Conservation (phyloP, 2,797 vertebrate genomes). For the Hydrophis major region DNA sequence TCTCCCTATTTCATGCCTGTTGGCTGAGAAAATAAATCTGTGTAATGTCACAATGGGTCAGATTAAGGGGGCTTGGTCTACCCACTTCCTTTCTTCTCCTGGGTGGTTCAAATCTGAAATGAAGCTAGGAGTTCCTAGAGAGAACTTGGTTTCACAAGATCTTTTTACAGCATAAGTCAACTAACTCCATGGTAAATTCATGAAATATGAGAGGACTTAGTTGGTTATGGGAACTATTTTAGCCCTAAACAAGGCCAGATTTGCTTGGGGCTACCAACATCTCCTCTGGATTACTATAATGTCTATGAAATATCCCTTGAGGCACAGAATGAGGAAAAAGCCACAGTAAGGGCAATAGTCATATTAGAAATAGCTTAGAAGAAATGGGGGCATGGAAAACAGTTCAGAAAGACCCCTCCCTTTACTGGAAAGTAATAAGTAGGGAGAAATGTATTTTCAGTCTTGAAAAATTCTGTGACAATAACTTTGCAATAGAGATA, state of each 20-base stretch:
- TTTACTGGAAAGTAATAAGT: background rate
- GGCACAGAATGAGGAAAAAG: background rate
- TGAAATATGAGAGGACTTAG: background rate
- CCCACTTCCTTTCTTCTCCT: background rate
- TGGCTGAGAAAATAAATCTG: background rate
- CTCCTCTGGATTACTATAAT: background rate
- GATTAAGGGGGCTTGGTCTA: background rate
- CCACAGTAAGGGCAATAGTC: background rate
- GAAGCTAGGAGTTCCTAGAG: background rate
- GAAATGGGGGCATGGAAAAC: background rate
- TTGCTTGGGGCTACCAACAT: background rate
- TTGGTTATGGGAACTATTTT: background rate
- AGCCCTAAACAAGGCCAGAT: background rate
- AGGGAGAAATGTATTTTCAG: background rate
- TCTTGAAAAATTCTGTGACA: background rate
- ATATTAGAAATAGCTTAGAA: background rate
- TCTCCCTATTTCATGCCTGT: background rate
- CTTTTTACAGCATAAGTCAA: background rate
- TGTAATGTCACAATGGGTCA: background rate
- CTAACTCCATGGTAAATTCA: background rate
- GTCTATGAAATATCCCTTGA: background rate
- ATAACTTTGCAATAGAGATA: background rate
- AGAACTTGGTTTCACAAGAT: background rate
- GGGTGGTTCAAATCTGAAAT: background rate
- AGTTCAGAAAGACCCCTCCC: background rate